These are phyloP conservation scores for Ennomos fuscantarius DNA, from an alignment of 2,888 invertebrate species.

Conservation along the genomic window DNA sequence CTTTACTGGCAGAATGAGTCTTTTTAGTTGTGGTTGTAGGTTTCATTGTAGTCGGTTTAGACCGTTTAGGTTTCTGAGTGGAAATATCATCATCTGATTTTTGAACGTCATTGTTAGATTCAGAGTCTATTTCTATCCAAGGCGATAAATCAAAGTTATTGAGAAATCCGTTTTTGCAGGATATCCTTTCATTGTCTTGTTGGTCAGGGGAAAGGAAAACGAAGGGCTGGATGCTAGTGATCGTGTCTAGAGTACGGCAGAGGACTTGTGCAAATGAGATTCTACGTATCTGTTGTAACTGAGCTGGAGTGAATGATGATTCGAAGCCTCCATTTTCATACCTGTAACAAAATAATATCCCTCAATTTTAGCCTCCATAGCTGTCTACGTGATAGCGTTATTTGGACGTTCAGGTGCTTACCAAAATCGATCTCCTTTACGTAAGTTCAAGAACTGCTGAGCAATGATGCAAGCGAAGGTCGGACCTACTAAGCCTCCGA, in stretches of 20 bases:
- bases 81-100: conserved; percentile 60
- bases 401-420: conserved; percentile 43
- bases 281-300: conserved; percentile 89
- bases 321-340: conserved; percentile 92
- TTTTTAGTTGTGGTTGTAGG: conserved; percentile 49
- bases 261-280: conserved; percentile 90
- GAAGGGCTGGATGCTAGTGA: conserved; percentile 89
- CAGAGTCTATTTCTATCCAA: conserved; percentile 84
- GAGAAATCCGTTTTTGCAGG: conserved; percentile 83
- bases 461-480: conserved; percentile 95
- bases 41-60: conserved; percentile 42
- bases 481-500: conserved; percentile 93
- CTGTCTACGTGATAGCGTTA: not conserved
- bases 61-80: conserved; percentile 52
- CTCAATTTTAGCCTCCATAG: not conserved
- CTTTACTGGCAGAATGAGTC: conserved; percentile 11
- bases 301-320: conserved; percentile 90
- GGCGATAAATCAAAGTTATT: conserved; percentile 86
- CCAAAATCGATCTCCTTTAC: conserved; percentile 93
- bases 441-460: conserved; percentile 92
- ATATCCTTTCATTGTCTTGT: conserved; percentile 84
- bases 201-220: conserved; percentile 87
- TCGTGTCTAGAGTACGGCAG: conserved; percentile 87
- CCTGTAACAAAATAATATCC: conserved; percentile 58
- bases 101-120: conserved; percentile 68